Evolutionary conservation across 2,797 vertebrate genomes (phyloP).

Genomic region (Tokudaia muenninki): DNA sequence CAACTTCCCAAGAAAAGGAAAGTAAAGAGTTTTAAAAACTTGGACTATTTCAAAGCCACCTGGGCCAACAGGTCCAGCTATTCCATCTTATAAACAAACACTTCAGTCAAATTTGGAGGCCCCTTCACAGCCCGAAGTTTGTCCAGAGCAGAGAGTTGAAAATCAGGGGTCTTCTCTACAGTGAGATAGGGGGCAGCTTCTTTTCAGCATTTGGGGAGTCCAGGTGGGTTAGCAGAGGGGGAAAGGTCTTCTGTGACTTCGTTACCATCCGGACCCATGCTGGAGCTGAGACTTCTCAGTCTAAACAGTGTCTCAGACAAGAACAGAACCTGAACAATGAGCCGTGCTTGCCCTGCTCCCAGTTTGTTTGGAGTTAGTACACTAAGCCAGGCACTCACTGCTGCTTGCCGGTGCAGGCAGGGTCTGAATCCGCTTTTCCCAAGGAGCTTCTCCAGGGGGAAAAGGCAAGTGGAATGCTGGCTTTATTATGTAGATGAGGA

Average conservation of each 20-base stretch:
- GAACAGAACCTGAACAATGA: not conserved
- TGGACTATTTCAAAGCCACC: constrained; percentile 8
- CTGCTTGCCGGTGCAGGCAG: no score
- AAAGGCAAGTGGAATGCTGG: not conserved
- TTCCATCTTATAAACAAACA: not conserved
- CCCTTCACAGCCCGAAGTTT: not conserved
- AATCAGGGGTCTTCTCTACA: not conserved
- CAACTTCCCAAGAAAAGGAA: not conserved
- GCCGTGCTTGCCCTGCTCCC: not conserved
- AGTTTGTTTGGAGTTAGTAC: not conserved
- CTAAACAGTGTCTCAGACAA: not conserved
- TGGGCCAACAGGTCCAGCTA: not conserved
- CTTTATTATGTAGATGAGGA: constrained; percentile 65
- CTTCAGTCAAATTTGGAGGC: not conserved
- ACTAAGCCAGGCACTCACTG: not conserved
- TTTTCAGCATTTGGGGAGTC: no score
- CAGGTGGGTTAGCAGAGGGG: not conserved
- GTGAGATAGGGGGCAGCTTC: not conserved
- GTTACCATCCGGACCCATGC: not conserved
- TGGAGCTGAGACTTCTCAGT: not conserved
- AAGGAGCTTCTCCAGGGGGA: not conserved
- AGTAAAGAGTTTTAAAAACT: not conserved
- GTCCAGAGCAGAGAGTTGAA: not conserved
- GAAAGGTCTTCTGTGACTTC: not conserved
- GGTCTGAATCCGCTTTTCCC: constrained; percentile 30